phyloP scores from a whole-genome alignment of 1,140 invertebrate species.

The Melitaea cinxia region DNA sequence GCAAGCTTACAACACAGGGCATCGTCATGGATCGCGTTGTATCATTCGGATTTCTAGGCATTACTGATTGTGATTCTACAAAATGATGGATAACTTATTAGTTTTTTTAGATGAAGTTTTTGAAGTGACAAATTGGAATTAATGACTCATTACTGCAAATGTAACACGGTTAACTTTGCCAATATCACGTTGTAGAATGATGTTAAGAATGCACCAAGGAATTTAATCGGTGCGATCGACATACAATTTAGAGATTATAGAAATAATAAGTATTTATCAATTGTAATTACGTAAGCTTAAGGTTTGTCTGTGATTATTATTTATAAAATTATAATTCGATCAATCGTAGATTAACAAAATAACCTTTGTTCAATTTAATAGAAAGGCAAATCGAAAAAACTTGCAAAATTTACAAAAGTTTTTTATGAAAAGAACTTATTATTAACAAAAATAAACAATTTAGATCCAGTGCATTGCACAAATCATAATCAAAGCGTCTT shows the following conservation, averaged over 20 bases:
- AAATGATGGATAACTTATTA: not conserved
- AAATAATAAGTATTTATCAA: no score
- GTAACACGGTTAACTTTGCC: no score
- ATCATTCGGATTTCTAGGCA: not conserved
- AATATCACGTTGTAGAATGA: no score
- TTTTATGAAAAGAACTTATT: slow-evolving; percentile 16
- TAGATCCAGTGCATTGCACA: slow-evolving; percentile 26
- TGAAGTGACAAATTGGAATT: no score
- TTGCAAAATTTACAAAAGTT: slow-evolving; percentile 7
- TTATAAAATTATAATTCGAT: not conserved
- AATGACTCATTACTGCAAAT: no score
- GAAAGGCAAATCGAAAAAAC: slow-evolving; percentile 3
- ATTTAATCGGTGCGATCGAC: no score
- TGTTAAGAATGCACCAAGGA: no score
- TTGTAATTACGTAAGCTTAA: no score
- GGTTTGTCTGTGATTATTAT: not conserved
- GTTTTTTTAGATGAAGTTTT: no score
- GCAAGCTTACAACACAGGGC: slow-evolving; percentile 3
- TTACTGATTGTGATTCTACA: not conserved
- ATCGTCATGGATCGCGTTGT: not conserved
- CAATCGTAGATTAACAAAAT: not conserved
- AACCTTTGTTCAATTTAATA: not conserved
- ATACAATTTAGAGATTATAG: no score
- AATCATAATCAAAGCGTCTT: slow-evolving; percentile 32
- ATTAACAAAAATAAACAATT: slow-evolving; percentile 21